phyloP scores from a whole-genome alignment of 2,797 vertebrate species.

The Myiotriccus ornatus region DNA sequence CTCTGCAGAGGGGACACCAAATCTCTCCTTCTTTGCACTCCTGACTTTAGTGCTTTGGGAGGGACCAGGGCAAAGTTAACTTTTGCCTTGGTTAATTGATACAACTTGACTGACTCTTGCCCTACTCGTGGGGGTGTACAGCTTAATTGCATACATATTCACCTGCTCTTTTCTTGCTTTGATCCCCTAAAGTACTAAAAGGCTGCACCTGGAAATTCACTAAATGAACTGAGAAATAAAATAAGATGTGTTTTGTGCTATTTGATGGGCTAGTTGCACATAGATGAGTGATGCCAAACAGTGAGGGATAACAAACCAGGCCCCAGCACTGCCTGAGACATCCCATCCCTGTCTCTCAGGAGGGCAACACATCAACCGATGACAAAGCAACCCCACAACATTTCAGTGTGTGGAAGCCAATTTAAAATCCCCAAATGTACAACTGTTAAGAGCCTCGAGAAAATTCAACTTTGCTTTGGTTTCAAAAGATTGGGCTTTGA shows the following conservation, averaged over 20 bases:
- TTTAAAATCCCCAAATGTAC: not conserved
- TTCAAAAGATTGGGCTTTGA: constrained; percentile 37
- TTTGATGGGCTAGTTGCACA: not conserved
- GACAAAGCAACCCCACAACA: not conserved
- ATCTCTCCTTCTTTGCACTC: not conserved
- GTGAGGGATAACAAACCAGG: not conserved
- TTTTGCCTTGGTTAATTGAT: not conserved
- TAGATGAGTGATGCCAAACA: not conserved
- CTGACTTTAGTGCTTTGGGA: not conserved
- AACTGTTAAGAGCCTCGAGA: not conserved
- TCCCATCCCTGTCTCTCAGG: not conserved
- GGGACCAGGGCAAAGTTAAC: accelerated
- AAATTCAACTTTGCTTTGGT: not conserved
- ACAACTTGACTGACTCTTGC: not conserved
- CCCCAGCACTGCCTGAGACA: not conserved
- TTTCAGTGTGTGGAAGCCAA: not conserved
- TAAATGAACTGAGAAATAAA: not conserved
- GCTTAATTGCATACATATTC: accelerated
- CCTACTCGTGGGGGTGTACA: not conserved
- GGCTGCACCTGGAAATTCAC: not conserved
- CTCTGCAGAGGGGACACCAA: not conserved
- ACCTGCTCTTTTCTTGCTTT: not conserved
- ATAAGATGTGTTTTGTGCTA: not conserved
- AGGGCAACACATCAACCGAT: not conserved
- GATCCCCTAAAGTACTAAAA: not conserved